Base-by-base conservation (phyloP, 1,140 invertebrate genomes). In the Trichogramma pretiosum region DNA sequence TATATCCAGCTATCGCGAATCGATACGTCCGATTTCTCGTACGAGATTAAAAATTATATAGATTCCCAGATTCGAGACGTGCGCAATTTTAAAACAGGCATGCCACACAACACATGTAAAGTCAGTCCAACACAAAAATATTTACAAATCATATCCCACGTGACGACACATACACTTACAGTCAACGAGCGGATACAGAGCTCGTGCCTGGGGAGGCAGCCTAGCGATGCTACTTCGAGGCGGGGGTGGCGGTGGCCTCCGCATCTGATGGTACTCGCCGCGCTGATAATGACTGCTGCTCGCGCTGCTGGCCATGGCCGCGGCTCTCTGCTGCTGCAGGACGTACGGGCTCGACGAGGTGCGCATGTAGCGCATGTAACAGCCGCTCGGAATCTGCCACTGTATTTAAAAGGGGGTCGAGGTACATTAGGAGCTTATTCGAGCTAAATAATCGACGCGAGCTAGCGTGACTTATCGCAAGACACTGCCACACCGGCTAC, bases 151-250 rank as follows among this genome's bases (percentile, higher is more conserved):
- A n/a, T n/a, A n/a, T n/a, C n/a, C n/a, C n/a, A n/a, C n/a, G n/a
- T n/a, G n/a, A n/a, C n/a, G n/a, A n/a, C n/a, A n/a, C n/a, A n/a
- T 59, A 48, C 47, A 67, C 67, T 70, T 66, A 68, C 66, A 62
- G 45, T 67, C 58, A 36, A 46, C 53, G 44, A 55, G 44, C 36
- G 59, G 57, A 58, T 65, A 62, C n/a, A n/a, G n/a, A 32, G 58
- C 40, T 17, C 56, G 54, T 46, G 55, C 36, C 38, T 53, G 47
- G 21, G 47, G 45, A 19, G 34, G 41, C 22, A 57, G 50, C 36
- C 48, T 24, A 52, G 57, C 47, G 58, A 58, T 46, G n/a, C n/a
- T n/a, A n/a, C n/a, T n/a, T 63, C 59, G 28, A 62, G 60, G 57
- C 62, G 55, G 51, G 62, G 45, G n/a, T n/a, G n/a, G n/a, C n/a